Conservation (phyloP, 2,113 vertebrate genomes). For the Gopherus flavomarginatus region DNA sequence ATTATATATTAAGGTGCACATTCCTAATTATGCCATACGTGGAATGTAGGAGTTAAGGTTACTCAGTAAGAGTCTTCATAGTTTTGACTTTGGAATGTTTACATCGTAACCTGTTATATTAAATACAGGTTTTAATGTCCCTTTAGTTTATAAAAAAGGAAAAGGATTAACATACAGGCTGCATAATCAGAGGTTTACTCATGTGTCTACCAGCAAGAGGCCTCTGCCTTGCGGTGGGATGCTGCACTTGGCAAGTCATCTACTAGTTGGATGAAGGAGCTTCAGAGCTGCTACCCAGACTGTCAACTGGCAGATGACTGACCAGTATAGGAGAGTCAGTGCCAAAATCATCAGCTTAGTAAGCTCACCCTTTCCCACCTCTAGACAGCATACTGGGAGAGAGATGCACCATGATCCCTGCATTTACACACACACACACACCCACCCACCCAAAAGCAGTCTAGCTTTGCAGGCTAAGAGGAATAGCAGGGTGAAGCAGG, state of each 20-base stretch:
- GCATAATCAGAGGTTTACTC: background rate
- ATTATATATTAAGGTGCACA: background rate
- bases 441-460: background rate
- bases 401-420: background rate
- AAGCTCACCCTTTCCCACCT: fast-evolving
- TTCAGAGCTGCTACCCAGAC: background rate
- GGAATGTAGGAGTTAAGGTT: background rate
- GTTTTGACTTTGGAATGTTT: background rate
- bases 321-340: fast-evolving
- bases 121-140: background rate
- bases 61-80: background rate
- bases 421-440: too few species aligned
- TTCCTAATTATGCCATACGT: background rate
- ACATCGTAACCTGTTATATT: background rate
- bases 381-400: background rate
- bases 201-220: background rate
- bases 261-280: background rate
- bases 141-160: background rate
- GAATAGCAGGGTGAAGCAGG: background rate
- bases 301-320: background rate
- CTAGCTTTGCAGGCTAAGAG: background rate
- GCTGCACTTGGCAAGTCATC: background rate
- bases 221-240: background rate
- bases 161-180: background rate
- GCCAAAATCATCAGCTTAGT: background rate